Conservation (phyloP, 2,888 invertebrate genomes). For the Trileptium ribeirensis region DNA sequence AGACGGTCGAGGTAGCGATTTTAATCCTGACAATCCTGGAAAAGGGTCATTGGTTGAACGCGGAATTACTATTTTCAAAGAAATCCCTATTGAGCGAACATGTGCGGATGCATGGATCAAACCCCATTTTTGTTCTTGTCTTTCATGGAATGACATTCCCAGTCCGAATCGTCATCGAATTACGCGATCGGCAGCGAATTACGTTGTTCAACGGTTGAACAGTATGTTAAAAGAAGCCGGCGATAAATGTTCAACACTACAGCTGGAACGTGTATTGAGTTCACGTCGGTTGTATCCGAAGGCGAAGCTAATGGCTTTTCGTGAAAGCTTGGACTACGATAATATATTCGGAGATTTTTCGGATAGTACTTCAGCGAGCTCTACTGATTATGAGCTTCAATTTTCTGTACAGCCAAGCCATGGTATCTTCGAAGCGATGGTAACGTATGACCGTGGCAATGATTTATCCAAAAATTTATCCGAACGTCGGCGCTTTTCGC, state of each 20-base stretch:
- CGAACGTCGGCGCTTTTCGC: too few species aligned
- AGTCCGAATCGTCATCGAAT: neutral
- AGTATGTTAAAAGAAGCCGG: neutral
- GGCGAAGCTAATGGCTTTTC: neutral
- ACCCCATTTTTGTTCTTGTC: conserved; percentile 7
- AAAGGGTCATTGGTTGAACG: neutral
- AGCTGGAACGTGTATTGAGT: neutral
- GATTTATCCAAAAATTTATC: too few species aligned
- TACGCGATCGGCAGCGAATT: neutral
- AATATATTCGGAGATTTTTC: neutral
- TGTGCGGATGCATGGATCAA: neutral
- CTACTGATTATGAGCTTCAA: neutral
- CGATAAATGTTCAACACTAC: neutral
- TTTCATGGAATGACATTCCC: neutral
- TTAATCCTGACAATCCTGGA: too few species aligned
- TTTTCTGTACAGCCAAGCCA: neutral
- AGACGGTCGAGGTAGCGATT: too few species aligned
- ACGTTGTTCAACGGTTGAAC: neutral
- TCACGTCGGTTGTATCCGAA: neutral
- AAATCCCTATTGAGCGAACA: neutral
- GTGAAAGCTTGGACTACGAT: neutral
- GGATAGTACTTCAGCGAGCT: neutral
- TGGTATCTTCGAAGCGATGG: neutral
- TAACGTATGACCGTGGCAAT: neutral
- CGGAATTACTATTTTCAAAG: neutral